Percentiles rank a stretch among this genome's conserved stretches.
Conservation (phyloP, 2,113 vertebrate genomes). For the Nycticorax nycticorax region DNA sequence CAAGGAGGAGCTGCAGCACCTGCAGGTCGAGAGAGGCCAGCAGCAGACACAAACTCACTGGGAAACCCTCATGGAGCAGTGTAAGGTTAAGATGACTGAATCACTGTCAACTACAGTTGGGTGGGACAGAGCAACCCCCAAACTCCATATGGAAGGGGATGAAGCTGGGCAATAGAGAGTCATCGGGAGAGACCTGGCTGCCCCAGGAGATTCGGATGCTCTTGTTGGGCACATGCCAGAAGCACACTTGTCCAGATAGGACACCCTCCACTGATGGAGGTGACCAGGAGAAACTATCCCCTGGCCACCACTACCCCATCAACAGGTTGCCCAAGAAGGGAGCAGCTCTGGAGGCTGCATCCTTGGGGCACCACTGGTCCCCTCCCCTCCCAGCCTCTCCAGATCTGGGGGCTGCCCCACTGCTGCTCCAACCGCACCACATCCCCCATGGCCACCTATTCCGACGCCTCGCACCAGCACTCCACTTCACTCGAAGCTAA, state of each 20-base stretch:
- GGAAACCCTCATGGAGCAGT: background rate
- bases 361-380: accelerated
- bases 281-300: background rate
- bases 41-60: background rate
- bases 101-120: background rate
- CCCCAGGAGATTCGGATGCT: background rate
- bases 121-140: background rate
- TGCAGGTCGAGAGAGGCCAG: background rate
- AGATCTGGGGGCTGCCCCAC: accelerated
- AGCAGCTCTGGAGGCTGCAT: background rate
- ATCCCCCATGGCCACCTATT: accelerated
- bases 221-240: background rate
- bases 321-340: background rate
- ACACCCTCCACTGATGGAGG: background rate
- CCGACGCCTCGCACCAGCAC: accelerated
- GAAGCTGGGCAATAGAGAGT: background rate
- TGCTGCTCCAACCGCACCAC: background rate
- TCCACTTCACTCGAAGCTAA: accelerated
- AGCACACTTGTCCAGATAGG: background rate
- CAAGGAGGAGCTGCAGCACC: accelerated
- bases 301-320: background rate
- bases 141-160: background rate
- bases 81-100: accelerated
- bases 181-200: background rate
- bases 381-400: background rate